phyloP scores from a whole-genome alignment of 2,113 vertebrate species.

The Dasyprocta punctata region DNA sequence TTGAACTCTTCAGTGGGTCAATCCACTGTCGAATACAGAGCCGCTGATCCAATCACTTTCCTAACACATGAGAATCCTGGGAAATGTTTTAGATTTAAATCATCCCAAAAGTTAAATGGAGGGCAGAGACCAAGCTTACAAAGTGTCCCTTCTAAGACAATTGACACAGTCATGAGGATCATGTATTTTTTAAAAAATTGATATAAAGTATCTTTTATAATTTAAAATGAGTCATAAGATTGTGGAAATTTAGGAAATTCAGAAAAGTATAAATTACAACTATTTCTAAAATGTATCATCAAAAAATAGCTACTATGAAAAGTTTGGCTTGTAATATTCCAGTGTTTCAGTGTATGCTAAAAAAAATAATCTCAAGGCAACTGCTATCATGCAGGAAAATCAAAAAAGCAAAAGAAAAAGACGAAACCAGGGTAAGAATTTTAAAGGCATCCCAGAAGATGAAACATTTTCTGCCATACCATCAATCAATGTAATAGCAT shows the following conservation, averaged over 20 bases:
- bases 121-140: neutral
- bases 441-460: neutral
- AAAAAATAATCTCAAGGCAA: neutral
- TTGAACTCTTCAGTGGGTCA: neutral
- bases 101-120: neutral
- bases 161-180: neutral
- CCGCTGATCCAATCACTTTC: neutral
- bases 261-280: neutral
- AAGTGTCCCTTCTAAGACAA: neutral
- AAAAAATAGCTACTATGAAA: neutral
- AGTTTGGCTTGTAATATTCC: neutral
- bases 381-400: neutral
- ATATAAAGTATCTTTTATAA: neutral
- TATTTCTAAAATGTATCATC: neutral
- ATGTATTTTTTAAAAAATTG: neutral
- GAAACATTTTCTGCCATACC: neutral
- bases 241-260: neutral
- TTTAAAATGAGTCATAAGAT: neutral
- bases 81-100: neutral
- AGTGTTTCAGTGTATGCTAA: neutral
- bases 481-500: neutral
- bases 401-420: conserved; percentile 15
- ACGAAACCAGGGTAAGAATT: neutral
- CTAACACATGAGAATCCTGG: neutral
- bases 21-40: neutral